Evolutionary conservation across 2,113 vertebrate species (phyloP).

Genomic region (Sinocyclocheilus rhinocerous): DNA sequence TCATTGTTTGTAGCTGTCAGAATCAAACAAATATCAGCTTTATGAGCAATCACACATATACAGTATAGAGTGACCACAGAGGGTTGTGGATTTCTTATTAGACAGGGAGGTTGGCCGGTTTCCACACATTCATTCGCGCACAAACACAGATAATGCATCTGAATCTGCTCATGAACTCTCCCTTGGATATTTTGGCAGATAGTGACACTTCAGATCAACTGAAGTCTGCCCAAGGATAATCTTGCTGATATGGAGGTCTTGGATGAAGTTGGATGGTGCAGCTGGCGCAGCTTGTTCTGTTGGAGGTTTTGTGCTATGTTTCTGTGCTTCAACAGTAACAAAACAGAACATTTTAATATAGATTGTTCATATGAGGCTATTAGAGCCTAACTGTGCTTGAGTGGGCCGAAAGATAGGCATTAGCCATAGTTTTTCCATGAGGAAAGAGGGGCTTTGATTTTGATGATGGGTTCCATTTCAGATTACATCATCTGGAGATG

Average conservation of each 20-base stretch:
- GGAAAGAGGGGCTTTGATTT: not conserved
- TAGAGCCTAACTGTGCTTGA: not conserved
- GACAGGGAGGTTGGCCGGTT: constrained; percentile 4
- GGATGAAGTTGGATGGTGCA: constrained; percentile 7
- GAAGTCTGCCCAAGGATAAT: not conserved
- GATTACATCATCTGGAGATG: constrained; percentile 32
- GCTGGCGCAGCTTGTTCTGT: constrained; percentile 21
- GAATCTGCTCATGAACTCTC: constrained; percentile 25
- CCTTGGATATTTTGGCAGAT: constrained; percentile 8
- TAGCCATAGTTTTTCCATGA: constrained; percentile 25
- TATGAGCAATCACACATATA: constrained; percentile 13
- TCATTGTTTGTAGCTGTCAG: constrained; percentile 2
- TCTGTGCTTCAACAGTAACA: constrained; percentile 2
- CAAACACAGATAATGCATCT: constrained; percentile 34
- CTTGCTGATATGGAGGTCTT: constrained; percentile 20
- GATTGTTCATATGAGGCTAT: not conserved
- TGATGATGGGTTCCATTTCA: constrained; percentile 40
- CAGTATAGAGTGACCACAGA: not conserved
- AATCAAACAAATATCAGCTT: constrained; percentile 9
- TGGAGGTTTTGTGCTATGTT: constrained; percentile 24
- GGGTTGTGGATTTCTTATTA: constrained; percentile 15
- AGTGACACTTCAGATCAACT: constrained; percentile 3
- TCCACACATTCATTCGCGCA: not conserved
- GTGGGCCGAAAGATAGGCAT: constrained; percentile 32
- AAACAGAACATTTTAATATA: constrained; percentile 7